Conservation (phyloP, 2,797 vertebrate species). For the Sparidentex hasta region DNA sequence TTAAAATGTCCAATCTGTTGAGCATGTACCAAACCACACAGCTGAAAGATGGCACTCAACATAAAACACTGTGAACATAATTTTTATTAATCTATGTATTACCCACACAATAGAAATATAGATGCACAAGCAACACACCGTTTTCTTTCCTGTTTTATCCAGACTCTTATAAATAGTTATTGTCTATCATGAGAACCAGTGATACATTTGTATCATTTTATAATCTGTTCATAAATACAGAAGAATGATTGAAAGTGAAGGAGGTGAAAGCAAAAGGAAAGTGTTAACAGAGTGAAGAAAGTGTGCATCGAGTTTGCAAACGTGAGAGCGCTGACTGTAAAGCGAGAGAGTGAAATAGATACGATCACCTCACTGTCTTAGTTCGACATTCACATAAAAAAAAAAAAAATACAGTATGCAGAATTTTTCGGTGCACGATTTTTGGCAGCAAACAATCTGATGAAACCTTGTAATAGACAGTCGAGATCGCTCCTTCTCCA, state of each 20-base stretch:
- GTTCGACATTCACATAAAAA: background rate
- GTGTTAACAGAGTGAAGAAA: background rate
- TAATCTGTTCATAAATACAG: background rate
- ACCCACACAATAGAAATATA: background rate
- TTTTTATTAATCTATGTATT: background rate
- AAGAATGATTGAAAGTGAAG: conserved; percentile 10
- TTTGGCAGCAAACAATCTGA: conserved; percentile 7
- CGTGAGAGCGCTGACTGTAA: background rate
- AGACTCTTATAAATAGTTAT: background rate
- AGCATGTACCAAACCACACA: conserved; percentile 28
- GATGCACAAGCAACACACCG: background rate
- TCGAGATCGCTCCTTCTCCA: conserved; percentile 42
- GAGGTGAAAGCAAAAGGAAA: conserved; percentile 4
- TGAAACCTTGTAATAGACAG: conserved; percentile 37
- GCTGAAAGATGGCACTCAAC: background rate
- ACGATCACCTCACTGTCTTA: background rate
- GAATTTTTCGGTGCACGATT: conserved; percentile 10
- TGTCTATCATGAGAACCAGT: background rate
- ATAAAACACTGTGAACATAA: background rate
- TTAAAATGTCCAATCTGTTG: conserved; percentile 22
- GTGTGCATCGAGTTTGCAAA: conserved; percentile 2
- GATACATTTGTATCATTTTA: background rate
- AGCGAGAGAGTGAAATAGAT: background rate
- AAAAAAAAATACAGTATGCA: background rate
- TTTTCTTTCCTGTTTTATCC: background rate